Conservation (phyloP, 2,888 invertebrate genomes). For the Harpalus rubripes region DNA sequence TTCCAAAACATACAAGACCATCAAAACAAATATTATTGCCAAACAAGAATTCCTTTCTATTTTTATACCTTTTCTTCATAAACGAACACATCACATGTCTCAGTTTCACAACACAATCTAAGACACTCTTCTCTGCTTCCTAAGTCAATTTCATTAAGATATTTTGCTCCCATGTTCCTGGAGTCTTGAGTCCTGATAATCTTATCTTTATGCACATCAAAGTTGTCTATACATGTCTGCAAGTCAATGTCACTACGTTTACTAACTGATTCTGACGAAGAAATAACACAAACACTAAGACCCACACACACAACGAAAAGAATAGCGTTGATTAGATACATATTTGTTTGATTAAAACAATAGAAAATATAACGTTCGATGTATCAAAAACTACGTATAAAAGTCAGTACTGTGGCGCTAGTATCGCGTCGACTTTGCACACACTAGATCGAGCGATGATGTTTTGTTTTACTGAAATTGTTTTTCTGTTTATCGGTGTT, state of each 20-base stretch:
- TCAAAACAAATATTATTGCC: neutral
- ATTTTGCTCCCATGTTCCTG: conserved; percentile 91
- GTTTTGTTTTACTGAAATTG: neutral
- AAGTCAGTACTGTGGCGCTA: conserved; percentile 47
- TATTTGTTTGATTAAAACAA: conserved; percentile 32
- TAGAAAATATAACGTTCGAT: conserved; percentile 61
- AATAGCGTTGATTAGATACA: conserved; percentile 39
- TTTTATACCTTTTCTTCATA: conserved; percentile 89
- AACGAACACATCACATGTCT: conserved; percentile 93
- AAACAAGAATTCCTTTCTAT: too few relatives aligned
- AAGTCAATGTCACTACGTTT: conserved; percentile 80
- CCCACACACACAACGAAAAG: conserved; percentile 53
- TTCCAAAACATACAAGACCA: too few relatives aligned
- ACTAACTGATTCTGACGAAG: neutral
- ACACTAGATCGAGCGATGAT: neutral
- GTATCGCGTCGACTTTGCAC: neutral
- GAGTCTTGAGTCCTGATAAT: conserved; percentile 95
- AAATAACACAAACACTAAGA: conserved; percentile 24
- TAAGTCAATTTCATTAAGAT: conserved; percentile 91
- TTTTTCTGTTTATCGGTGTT: neutral
- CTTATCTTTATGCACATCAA: conserved; percentile 92
- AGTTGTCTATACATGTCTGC: conserved; percentile 86
- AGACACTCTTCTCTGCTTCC: conserved; percentile 90
- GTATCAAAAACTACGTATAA: conserved; percentile 67
- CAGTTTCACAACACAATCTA: conserved; percentile 92